Conservation (phyloP, 1,140 invertebrate species). For the Penaeus japonicus region DNA sequence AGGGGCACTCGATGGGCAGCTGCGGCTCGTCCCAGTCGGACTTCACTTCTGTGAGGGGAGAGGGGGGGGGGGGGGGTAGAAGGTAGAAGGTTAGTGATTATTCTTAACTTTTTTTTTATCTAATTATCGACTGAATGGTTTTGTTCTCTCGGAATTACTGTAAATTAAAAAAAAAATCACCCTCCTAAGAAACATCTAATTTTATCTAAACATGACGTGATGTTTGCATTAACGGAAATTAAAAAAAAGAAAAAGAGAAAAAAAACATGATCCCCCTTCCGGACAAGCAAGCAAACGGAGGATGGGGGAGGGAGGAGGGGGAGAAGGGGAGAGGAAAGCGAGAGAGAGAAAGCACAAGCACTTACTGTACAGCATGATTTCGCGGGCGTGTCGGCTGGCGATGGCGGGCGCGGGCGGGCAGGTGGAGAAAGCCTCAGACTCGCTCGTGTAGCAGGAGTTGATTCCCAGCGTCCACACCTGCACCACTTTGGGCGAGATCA, state of each 20-base stretch:
- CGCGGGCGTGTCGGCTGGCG: neutral
- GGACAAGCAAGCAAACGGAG: neutral
- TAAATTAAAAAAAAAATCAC: too few species aligned
- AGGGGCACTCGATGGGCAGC: conserved; percentile 73
- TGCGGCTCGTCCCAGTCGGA: conserved; percentile 39
- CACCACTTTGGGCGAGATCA: conserved; percentile 20
- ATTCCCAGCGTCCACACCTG: conserved; percentile 48
- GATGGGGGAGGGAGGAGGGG: neutral
- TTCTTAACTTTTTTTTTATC: neutral
- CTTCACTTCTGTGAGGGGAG: conserved; percentile 30
- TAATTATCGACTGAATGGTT: neutral
- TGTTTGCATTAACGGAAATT: neutral
- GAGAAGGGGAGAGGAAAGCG: neutral
- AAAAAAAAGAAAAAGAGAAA: neutral
- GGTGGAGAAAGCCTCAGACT: conserved; percentile 44
- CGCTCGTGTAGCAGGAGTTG: conserved; percentile 48
- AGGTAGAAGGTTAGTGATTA: neutral
- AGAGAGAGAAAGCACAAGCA: neutral
- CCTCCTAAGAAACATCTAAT: too few species aligned
- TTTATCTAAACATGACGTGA: too few species aligned
- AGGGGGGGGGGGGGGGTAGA: neutral
- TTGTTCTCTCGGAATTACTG: too few species aligned
- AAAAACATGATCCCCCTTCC: neutral
- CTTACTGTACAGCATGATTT: conserved; percentile 57
- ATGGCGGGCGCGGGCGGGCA: conserved; percentile 40